Base-by-base conservation (phyloP, 2,797 vertebrate genomes). In the Cottoperca gobio region DNA sequence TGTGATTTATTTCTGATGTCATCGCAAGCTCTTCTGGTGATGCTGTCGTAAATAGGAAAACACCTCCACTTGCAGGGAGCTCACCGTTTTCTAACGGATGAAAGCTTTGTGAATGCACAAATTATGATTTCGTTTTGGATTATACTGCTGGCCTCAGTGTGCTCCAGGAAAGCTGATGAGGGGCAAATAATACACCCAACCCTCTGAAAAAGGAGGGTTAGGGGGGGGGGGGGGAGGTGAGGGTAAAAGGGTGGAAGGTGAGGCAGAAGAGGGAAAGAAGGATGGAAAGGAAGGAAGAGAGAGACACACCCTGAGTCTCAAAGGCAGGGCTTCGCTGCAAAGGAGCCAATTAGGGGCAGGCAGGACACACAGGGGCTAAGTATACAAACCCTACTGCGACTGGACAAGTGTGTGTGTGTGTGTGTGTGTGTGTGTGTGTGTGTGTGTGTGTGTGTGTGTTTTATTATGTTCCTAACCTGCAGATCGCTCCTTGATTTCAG, bases 311-410 rank as follows among this genome's bases (percentile, higher is more conserved):
- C 86, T 79, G 76, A 35, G 76, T 78, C 79, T 91, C 76, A 81
- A 76, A 85, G 42, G 88, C 62, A 85, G 73, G 79, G 78, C 78
- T 85, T 69, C 45, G 73, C 78, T 86, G 85, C 89, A 83, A 83
- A 90, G 90, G 87, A 89, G 87, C 92, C 90, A 93, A 94, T 94
- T 93, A 94, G 83, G 69, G 72, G 73, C 31, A 80, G 57, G 70
- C 73, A 79, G 67, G 71, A 91, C 81, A 87, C 87, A 82, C 71
- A 63, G 86, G 79, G 81, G 86, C 87, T 87, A 66, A 86, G 82
- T 80, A 87, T 52, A 90, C 90, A 89, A 86, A 82, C 85, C 77
- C 68, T 66, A 72, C 73, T 60, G 73, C 14, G 60, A 66, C 57
- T 69, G 50, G 43, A 54, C 65, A 55, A 23, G 23, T 69, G 78